These are phyloP conservation scores for Phalacrocorax pelagicus DNA, from an alignment of 2,113 vertebrate species.

Conservation along the genomic window DNA sequence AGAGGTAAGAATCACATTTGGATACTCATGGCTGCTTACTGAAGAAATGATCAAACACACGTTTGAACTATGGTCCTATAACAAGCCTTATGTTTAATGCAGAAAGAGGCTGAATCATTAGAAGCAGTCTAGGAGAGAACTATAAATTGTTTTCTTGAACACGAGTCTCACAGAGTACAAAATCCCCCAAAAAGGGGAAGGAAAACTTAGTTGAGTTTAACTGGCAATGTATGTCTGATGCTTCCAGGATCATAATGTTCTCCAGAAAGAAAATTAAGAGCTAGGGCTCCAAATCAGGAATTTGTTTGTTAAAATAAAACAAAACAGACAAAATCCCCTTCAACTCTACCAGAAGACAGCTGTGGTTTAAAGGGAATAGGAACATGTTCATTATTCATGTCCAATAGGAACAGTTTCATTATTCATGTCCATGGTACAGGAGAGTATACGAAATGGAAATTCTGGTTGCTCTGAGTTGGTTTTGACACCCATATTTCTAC, in stretches of 20 bases:
- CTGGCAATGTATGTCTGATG: background rate
- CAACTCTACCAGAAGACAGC: background rate
- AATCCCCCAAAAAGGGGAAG: background rate
- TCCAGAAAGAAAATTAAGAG: background rate
- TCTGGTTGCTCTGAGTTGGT: background rate
- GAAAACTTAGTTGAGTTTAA: background rate
- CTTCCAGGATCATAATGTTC: background rate
- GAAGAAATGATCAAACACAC: background rate
- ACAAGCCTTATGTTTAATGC: background rate
- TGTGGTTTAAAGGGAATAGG: background rate
- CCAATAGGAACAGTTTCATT: background rate
- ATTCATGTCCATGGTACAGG: background rate
- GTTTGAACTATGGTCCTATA: background rate
- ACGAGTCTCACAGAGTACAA: background rate
- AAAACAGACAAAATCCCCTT: background rate
- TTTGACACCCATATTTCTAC: background rate
- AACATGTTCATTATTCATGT: background rate
- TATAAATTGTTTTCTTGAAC: background rate
- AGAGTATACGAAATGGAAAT: background rate
- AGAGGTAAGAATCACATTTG: background rate
- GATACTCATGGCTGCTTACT: background rate
- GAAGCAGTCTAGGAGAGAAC: background rate
- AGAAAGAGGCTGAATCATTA: background rate
- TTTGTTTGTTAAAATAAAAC: background rate
- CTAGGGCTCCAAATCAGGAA: background rate